Base-by-base conservation (phyloP, 2,888 invertebrate species). In the Spialia ferax region DNA sequence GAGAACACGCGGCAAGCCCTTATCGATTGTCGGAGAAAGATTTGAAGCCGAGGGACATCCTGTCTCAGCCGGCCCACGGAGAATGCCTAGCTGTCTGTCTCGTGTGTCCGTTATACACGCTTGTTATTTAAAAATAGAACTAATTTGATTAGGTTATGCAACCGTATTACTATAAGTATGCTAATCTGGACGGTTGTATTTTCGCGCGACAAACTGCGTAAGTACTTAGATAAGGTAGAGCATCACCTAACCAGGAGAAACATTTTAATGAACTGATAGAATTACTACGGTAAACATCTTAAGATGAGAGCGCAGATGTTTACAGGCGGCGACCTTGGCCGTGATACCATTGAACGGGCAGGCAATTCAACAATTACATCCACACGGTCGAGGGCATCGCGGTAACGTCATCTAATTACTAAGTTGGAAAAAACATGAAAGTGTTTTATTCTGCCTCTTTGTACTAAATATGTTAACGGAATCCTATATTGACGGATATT, bases 361-460 rank as follows among this genome's bases (percentile, higher is more conserved):
- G 85, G 83, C 83, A 88, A 91, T 87, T 88, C 84, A 84, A 88
- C 88, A 87, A 89, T 89, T 89, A 86, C 85, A 84, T 84, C 83
- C 84, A 79, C 86, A 87, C 84, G 87, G 88, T 83, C 86, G 83
- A 88, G 88, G 89, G 77, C 84, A 77, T 73, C 73, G 56, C 71
- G 74, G 77, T 84, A 80, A 84, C 79, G 79, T 77, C 75, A 77
- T 71, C 66, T 71, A 60, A 70, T 71, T 68, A 57, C 55, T 63
- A 62, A 70, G 50, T 48, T 45, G 18, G 8, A 45, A 35, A 18
- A 57, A 64, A 22, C 22, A 13, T 13, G 13, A 50, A 22, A 13
- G 22, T 50, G 22, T 50, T 50, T 50, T 50, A 22, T 22, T 13
- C 13, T 22, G 18, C 2, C 18, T 45, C 15, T 32, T 7, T 1